phyloP scores from a whole-genome alignment of 2,888 invertebrate genomes.

The Ornithoptera priamus region DNA sequence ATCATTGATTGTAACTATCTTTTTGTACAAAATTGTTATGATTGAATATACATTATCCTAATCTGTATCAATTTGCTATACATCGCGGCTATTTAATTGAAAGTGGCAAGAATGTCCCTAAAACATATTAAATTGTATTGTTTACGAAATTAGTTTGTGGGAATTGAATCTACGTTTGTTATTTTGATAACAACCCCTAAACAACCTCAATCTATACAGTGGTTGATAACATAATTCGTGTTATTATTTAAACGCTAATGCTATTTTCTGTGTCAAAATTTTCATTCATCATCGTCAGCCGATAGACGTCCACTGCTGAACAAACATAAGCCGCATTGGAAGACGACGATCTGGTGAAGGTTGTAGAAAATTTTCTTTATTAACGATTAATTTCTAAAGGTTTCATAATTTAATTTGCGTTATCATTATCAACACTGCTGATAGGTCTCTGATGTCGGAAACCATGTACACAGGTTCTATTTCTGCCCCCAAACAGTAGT shows the following conservation, averaged over 20 bases:
- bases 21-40: not conserved
- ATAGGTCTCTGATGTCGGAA: no score
- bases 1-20: not conserved
- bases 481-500: no score
- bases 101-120: conserved; percentile 1
- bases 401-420: not conserved
- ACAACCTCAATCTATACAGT: conserved; percentile 13
- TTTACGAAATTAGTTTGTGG: conserved; percentile 14
- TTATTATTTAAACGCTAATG: conserved; percentile 5
- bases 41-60: conserved; percentile 14
- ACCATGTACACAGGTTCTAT: no score
- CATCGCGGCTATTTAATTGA: conserved; percentile 12
- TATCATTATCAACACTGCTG: no score
- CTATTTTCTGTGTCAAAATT: conserved; percentile 1
- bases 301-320: no score
- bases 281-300: not conserved
- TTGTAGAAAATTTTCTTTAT: not conserved
- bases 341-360: no score
- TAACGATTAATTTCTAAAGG: not conserved
- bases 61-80: conserved; percentile 9
- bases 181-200: conserved; percentile 16
- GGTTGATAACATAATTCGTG: conserved; percentile 18
- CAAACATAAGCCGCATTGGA: no score
- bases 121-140: conserved; percentile 12
- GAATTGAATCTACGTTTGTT: conserved; percentile 15